Conservation (phyloP, 2,113 vertebrate genomes). For the Brevimyrus niger region DNA sequence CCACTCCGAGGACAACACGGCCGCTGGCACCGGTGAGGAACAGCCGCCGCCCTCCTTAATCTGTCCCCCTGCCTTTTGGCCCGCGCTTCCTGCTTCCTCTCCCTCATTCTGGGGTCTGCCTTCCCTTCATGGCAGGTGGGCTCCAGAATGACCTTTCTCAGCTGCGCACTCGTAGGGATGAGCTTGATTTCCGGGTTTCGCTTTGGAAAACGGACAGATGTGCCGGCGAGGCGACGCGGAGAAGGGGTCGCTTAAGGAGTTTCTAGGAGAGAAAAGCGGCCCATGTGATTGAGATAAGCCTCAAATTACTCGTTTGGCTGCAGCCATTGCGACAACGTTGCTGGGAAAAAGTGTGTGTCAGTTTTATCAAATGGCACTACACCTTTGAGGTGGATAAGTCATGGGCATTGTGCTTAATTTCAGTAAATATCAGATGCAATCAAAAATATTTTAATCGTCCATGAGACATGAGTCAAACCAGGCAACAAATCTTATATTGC, state of each 20-base stretch:
- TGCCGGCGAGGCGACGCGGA: neutral
- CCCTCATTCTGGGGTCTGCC: neutral
- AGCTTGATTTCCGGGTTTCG: neutral
- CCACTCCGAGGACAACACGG: slow-evolving; percentile 60
- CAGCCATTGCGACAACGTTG: neutral
- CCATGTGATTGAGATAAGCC: slow-evolving; percentile 25
- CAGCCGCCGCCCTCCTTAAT: neutral
- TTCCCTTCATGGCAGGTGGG: neutral
- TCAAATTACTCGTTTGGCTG: slow-evolving; percentile 38
- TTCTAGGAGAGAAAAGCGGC: slow-evolving; percentile 30
- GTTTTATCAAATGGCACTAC: neutral
- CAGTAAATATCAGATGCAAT: neutral
- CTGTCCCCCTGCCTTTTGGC: neutral
- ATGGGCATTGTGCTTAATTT: neutral
- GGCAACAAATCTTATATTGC: neutral
- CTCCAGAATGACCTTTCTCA: neutral
- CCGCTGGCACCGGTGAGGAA: slow-evolving; percentile 70
- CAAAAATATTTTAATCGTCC: neutral
- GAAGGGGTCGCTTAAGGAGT: neutral
- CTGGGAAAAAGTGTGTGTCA: neutral
- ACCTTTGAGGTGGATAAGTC: neutral
- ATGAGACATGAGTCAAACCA: neutral
- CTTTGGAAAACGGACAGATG: neutral
- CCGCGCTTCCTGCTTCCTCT: neutral
- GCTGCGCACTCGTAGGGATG: neutral